Conservation (phyloP, 2,888 invertebrate species). For the Watsonalla binaria region DNA sequence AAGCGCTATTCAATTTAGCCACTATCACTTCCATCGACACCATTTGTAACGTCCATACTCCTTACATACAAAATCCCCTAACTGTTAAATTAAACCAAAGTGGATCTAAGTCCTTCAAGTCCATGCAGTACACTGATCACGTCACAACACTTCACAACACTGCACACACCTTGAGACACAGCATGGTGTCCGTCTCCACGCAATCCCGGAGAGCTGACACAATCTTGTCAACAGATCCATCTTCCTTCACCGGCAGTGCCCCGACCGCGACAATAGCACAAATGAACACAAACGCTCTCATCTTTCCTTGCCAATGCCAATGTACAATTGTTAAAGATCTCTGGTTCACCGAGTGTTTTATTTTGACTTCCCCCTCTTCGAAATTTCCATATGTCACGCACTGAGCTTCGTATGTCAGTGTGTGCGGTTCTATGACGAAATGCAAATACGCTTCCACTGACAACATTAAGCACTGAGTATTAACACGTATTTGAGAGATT, state of each 20-base stretch:
- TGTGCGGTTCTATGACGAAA: conserved; percentile 43
- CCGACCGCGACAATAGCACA: conserved; percentile 49
- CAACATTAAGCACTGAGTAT: conserved; percentile 35
- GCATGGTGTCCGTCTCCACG: conserved; percentile 82
- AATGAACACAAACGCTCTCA: conserved; percentile 60
- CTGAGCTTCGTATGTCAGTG: conserved; percentile 26
- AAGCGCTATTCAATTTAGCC: not conserved
- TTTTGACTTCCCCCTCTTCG: conserved; percentile 59
- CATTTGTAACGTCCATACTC: conserved; percentile 9
- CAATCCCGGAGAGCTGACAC: conserved; percentile 81
- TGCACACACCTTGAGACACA: conserved; percentile 85
- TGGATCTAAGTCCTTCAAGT: conserved; percentile 10
- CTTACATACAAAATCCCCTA: conserved; percentile 7
- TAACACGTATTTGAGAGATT: conserved; percentile 51
- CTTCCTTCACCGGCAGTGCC: conserved; percentile 64
- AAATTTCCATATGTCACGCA: conserved; percentile 64
- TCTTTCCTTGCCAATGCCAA: conserved; percentile 47
- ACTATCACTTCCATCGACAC: not conserved
- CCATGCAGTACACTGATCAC: conserved; percentile 15
- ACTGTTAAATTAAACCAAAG: conserved; percentile 5
- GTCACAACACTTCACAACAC: conserved; percentile 55
- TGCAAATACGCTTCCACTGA: conserved; percentile 30
- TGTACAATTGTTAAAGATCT: conserved; percentile 65
- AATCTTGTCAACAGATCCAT: conserved; percentile 58
- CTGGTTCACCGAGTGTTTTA: conserved; percentile 62